Conservation (phyloP, 2,113 vertebrate species). For the Aix galericulata region DNA sequence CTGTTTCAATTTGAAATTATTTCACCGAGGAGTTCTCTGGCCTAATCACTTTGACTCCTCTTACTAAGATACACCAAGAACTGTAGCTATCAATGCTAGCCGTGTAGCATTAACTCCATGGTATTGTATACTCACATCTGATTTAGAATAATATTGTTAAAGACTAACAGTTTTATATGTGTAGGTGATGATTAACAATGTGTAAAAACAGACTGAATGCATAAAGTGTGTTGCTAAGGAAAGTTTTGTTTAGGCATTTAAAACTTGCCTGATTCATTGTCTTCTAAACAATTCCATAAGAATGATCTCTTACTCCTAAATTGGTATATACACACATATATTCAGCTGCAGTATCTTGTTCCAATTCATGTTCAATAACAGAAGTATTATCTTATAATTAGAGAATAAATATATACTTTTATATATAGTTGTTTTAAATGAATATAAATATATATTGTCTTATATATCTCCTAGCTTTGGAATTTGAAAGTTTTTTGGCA, state of each 20-base stretch:
- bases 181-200: neutral
- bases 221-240: neutral
- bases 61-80: neutral
- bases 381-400: neutral
- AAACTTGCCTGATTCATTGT: neutral
- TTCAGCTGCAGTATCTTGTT: neutral
- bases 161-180: neutral
- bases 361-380: neutral
- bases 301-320: neutral
- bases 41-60: neutral
- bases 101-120: neutral
- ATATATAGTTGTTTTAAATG: neutral
- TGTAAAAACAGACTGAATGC: neutral
- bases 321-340: neutral
- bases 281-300: neutral
- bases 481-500: neutral
- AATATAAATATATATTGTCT: neutral
- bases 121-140: neutral
- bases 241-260: neutral
- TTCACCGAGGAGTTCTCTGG: neutral
- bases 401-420: neutral
- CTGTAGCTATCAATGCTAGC: neutral
- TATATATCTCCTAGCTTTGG: neutral
- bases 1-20: neutral
- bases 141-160: neutral